Evolutionary conservation across 2,113 vertebrate species (phyloP).

Genomic region (Hippopotamus amphibius): DNA sequence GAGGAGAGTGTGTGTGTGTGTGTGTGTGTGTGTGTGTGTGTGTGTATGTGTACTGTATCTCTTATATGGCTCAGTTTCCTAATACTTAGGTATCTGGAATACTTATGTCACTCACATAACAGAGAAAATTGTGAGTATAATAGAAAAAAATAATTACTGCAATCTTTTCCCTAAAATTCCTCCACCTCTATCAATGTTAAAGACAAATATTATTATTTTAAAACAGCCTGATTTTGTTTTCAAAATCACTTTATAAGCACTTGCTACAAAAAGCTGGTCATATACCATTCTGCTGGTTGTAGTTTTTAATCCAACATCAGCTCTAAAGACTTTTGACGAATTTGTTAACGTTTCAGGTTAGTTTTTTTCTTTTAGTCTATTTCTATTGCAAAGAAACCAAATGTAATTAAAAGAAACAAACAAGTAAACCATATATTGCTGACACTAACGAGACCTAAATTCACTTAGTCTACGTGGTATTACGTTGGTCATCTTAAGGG

Average conservation of each 20-base stretch:
- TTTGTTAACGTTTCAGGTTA: neutral
- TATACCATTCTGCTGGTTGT: neutral
- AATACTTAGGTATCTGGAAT: neutral
- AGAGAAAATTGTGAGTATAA: slow-evolving; percentile 28
- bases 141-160: neutral
- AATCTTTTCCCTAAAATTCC: neutral
- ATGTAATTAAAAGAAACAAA: slow-evolving; percentile 56
- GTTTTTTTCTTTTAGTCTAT: neutral
- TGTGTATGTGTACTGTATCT: neutral
- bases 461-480: slow-evolving; percentile 22
- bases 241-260: neutral
- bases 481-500: slow-evolving; percentile 35
- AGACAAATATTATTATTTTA: neutral
- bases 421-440: neutral
- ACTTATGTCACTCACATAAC: neutral
- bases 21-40: neutral
- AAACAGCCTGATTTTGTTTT: neutral
- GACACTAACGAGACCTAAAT: slow-evolving; percentile 38
- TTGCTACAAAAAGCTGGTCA: neutral
- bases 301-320: neutral
- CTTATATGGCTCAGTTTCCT: neutral
- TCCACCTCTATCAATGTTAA: neutral
- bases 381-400: slow-evolving; percentile 37
- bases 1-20: neutral
- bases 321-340: slow-evolving; percentile 2